These are phyloP conservation scores for Actinernus sp. DNA, from an alignment of 92 coral and sea anemone genomes.

Conservation along the genomic window DNA sequence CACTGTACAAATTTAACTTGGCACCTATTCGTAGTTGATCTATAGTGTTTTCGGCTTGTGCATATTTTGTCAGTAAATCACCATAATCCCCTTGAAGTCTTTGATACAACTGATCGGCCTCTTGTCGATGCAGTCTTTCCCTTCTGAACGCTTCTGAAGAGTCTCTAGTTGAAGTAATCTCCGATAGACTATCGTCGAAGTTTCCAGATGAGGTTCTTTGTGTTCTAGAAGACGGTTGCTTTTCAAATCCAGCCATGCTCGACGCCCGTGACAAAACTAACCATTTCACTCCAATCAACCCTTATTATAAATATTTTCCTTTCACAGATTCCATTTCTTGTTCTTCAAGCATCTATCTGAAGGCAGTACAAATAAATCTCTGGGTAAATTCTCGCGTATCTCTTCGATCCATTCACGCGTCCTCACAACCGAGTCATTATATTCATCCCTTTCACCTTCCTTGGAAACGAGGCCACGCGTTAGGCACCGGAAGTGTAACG, in stretches of 20 bases:
- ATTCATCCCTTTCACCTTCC: no score
- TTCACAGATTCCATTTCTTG: no score
- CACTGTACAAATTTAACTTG: constrained; percentile 92
- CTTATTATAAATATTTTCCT: no score
- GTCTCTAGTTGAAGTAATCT: constrained; percentile 65
- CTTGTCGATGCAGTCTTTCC: constrained; percentile 51
- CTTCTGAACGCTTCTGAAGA: constrained; percentile 40
- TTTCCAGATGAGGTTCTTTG: constrained; percentile 49
- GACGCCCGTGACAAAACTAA: constrained; percentile 4
- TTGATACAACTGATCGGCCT: constrained; percentile 76
- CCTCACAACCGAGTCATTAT: no score
- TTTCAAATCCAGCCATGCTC: constrained; percentile 73
- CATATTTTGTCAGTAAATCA: constrained; percentile 85
- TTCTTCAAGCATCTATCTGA: no score
- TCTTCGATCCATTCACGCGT: no score
- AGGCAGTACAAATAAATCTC: no score
- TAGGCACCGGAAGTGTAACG: constrained; percentile 17
- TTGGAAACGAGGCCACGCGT: constrained; percentile 98
- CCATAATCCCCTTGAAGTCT: constrained; percentile 92
- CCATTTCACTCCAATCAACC: constrained; percentile 6
- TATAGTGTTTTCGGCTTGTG: constrained; percentile 98
- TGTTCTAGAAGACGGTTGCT: constrained; percentile 71
- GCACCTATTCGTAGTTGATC: constrained; percentile 97
- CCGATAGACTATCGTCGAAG: constrained; percentile 72
- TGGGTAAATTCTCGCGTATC: no score